Evolutionary conservation across 2,888 invertebrate genomes (phyloP).

Genomic region (Vannuccia rotundouncinata): DNA sequence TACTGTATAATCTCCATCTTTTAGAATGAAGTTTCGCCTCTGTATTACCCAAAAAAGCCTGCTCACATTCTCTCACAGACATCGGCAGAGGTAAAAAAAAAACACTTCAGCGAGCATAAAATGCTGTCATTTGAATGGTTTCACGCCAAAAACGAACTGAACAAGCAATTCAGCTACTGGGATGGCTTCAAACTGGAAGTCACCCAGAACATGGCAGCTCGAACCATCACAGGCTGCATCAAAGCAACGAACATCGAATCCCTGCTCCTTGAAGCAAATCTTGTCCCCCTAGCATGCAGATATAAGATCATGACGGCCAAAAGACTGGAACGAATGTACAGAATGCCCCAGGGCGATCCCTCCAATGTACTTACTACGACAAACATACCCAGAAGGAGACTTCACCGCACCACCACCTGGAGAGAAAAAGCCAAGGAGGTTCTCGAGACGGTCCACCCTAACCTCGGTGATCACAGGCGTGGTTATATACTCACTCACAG

Average conservation of each 20-base stretch:
- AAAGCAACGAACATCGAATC: background rate
- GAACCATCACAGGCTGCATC: background rate
- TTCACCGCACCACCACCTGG: background rate
- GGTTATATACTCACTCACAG: background rate
- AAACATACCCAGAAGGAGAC: background rate
- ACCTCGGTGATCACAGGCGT: background rate
- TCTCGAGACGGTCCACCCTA: background rate
- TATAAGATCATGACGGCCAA: background rate
- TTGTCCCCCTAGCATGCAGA: background rate
- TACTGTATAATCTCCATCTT: too few relatives aligned
- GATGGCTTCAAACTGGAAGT: background rate
- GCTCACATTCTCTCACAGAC: too few relatives aligned
- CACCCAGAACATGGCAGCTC: background rate
- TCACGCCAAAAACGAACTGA: too few relatives aligned
- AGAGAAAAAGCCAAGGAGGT: background rate
- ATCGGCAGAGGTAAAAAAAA: too few relatives aligned
- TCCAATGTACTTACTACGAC: background rate
- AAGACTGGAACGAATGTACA: background rate
- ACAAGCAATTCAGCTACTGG: too few relatives aligned
- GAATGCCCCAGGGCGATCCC: background rate
- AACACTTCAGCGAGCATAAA: too few relatives aligned
- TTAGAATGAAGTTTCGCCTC: too few relatives aligned
- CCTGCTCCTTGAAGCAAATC: background rate
- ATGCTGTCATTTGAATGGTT: too few relatives aligned
- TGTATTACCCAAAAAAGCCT: too few relatives aligned